These are phyloP conservation scores for Minunthozetes semirufus DNA, from an alignment of 2,888 invertebrate genomes.

Conservation along the genomic window DNA sequence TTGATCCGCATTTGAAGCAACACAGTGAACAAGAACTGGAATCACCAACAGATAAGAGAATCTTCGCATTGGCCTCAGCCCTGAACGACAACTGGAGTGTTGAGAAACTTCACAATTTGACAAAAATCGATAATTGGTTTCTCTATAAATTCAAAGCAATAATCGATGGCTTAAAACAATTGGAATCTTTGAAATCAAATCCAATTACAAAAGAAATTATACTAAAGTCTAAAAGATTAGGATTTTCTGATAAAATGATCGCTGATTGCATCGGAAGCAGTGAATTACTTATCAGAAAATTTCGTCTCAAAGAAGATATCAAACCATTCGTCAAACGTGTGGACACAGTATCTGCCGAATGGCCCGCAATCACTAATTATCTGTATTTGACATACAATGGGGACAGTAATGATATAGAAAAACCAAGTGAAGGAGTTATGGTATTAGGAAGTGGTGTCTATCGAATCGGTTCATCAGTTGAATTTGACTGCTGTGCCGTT, in stretches of 20 bases:
- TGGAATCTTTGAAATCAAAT: slow-evolving; percentile 59
- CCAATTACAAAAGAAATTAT: slow-evolving; percentile 60
- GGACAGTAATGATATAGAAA: slow-evolving; percentile 63
- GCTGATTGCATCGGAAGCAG: slow-evolving; percentile 47
- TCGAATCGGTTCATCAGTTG: slow-evolving; percentile 96
- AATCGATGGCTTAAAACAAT: slow-evolving; percentile 60
- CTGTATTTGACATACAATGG: slow-evolving; percentile 97
- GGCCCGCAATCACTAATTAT: slow-evolving; percentile 98
- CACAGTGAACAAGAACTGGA: slow-evolving; percentile 76
- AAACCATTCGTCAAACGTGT: slow-evolving; percentile 90
- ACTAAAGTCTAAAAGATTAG: slow-evolving; percentile 77
- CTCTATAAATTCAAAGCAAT: slow-evolving; percentile 89
- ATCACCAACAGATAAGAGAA: slow-evolving; percentile 91
- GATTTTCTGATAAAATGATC: slow-evolving; percentile 96
- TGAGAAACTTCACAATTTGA: slow-evolving; percentile 78
- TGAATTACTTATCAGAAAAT: slow-evolving; percentile 46
- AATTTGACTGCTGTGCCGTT: slow-evolving; percentile 99
- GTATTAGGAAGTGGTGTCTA: slow-evolving; percentile 76
- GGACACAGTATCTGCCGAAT: slow-evolving; percentile 98
- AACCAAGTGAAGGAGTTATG: slow-evolving; percentile 43
- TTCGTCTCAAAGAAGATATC: slow-evolving; percentile 53
- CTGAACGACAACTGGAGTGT: slow-evolving; percentile 67
- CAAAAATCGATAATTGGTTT: slow-evolving; percentile 97
- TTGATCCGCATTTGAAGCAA: slow-evolving; percentile 75
- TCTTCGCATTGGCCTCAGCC: slow-evolving; percentile 92